Evolutionary conservation across 2,797 vertebrate genomes (phyloP), one percentile per base, ranked within the genome.

Genomic region (Phalanger gymnotis): DNA sequence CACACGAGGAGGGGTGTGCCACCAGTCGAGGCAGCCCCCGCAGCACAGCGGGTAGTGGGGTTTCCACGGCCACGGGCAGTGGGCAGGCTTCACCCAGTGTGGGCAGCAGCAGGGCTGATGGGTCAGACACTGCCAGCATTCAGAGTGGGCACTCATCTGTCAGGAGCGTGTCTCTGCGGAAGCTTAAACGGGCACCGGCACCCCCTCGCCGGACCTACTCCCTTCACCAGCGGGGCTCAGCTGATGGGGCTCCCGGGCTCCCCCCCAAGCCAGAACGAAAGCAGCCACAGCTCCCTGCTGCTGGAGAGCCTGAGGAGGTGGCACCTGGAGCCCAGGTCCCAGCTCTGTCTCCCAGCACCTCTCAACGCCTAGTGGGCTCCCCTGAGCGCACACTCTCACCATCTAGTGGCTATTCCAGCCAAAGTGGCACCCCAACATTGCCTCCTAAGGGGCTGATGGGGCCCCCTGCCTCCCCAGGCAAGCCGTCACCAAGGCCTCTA

Each of bases 391-490:
- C 99, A 73, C 98, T 99, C 98, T 99, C 99, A 28, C 99, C 99
- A 28, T 99, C 99, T 93, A 99, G 99, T 40, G 99, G 99, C 53
- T 99, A 99, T 97, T 99, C 99, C 1, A 99, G 99, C 98, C 99
- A 99, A 98, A 99, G 99, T 19, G 99, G 99, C 73, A 99, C 99
- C 0, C 99, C 99, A 13, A 99, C 99, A 0, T 98, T 99, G 95
- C 99, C 99, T 73, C 97, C 99, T 58, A 99, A 99, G 98, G 99
- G 98, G 22, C 98, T 99, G 56, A 87, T 97, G 53, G 97, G 97
- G 93, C 98, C 98, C 0, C 97, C 99, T 0, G 95, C 98, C 1
- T 99, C 99, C 51, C 99, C 99, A 0, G 99, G 99, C 90, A 99
- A 98, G 97, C 98, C 98, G 92, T 99, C 98, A 92, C 98, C 98